Percentiles rank a stretch among this genome's conserved stretches.
Evolutionary conservation across 2,888 invertebrate genomes (phyloP).

Genomic region (Phytoseiulus persimilis): DNA sequence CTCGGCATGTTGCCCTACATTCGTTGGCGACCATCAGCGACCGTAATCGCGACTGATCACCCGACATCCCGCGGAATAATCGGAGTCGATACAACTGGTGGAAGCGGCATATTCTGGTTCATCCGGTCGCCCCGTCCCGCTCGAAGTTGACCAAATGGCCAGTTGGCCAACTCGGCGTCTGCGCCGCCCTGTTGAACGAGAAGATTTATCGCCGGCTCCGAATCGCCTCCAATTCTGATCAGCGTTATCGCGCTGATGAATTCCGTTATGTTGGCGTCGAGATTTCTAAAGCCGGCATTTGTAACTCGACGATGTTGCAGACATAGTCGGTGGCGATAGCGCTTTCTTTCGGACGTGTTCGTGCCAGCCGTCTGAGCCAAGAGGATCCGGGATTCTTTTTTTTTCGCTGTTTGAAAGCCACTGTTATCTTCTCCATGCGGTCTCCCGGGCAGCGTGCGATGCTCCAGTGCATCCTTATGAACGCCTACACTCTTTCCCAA

Average conservation of each 20-base stretch:
- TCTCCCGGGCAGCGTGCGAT: not conserved
- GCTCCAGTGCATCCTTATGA: constrained; percentile 5
- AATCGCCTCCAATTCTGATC: not conserved
- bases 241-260: not conserved
- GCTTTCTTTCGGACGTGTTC: not conserved
- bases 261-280: not conserved
- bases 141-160: not conserved
- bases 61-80: not conserved
- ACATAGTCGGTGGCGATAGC: not conserved
- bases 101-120: not conserved
- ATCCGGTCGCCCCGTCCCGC: not conserved
- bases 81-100: not conserved
- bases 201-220: not conserved
- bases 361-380: not conserved
- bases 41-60: not conserved
- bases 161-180: not conserved
- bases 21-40: not conserved
- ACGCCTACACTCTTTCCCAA: not conserved
- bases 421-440: not conserved
- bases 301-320: not conserved
- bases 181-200: not conserved
- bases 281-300: not conserved
- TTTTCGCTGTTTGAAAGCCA: not conserved
- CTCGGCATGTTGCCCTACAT: not conserved
- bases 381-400: not conserved